phyloP scores from a whole-genome alignment of 2,888 invertebrate species.

The Carcina quercana region DNA sequence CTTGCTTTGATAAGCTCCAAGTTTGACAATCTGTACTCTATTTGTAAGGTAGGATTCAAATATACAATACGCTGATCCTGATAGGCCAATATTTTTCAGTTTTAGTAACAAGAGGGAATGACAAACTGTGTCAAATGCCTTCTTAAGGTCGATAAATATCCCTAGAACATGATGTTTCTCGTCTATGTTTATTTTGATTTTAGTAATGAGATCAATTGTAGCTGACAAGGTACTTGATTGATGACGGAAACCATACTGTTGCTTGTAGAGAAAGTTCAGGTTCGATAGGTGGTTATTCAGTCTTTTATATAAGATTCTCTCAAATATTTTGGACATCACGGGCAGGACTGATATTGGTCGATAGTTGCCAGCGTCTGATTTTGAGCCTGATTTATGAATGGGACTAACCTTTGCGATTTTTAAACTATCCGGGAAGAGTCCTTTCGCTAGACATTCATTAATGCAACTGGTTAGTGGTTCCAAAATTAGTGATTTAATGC shows the following conservation, averaged over 20 bases:
- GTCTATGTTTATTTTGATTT: not conserved
- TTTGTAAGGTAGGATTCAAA: too few species aligned
- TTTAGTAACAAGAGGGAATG: too few species aligned
- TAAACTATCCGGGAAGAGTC: not conserved
- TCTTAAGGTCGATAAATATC: too few species aligned
- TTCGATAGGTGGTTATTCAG: not conserved
- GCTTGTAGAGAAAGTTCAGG: not conserved
- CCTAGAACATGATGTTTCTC: not conserved
- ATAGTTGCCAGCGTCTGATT: not conserved
- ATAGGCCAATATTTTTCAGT: too few species aligned
- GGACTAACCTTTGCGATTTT: not conserved
- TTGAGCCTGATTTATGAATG: not conserved
- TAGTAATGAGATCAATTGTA: not conserved
- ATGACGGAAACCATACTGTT: not conserved
- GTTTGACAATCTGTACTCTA: too few species aligned
- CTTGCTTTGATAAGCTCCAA: too few species aligned
- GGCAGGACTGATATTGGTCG: not conserved
- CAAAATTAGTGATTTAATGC: not conserved
- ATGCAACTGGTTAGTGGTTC: not conserved
- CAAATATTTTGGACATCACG: not conserved
- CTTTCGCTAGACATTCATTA: not conserved
- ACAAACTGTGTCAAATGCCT: too few species aligned
- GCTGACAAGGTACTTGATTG: not conserved
- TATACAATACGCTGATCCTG: too few species aligned
- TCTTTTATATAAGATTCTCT: not conserved